Evolutionary conservation across 2,888 invertebrate genomes (phyloP), one percentile per base, ranked within the genome.

Genomic region (Theretra japonica): DNA sequence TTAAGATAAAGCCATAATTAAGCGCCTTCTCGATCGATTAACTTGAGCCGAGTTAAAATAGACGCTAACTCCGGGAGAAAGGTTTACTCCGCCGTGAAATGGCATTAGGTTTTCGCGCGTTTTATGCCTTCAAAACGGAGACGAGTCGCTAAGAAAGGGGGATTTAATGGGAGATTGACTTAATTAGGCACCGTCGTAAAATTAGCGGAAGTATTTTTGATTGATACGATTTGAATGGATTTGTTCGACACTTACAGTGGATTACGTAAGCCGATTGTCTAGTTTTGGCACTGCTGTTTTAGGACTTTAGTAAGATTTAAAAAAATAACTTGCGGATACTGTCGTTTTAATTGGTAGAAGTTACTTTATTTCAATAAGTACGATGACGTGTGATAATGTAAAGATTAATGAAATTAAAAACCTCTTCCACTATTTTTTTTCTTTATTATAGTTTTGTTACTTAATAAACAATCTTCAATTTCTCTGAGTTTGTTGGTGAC

Each of bases 81-180:
- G 94, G 94, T 94, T 93, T 94, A 94, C 93, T 94, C 93, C 91
- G 87, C 86, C 94, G 94, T 94, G 93, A 94, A 94, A 94, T 94
- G 93, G 93, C 90, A 92, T 94, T 94, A 94, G 93, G 93, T 94
- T 93, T 93, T 94, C 93, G 90, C 92, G 91, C 92, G 88, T 92
- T 94, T 93, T 91, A 91, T 91, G 85, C 82, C 83, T 84, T 75
- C 80, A 85, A 84, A 85, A 80, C 82, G n/a, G 68, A 83, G 90
- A 89, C 88, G 87, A 93, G 88, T 89, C 87, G 93, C 92, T 92
- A 92, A 93, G 92, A 92, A 92, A 90, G 88, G 93, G 90, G 88
- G 92, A 87, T 92, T 93, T 92, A 87, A 93, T 90, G 89, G 88
- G 80, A 88, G 92, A 93, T 93, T 93, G 90, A 93, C 91, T 93